Base-by-base conservation (phyloP, 2,888 invertebrate genomes). In the Lithophane leautieri region DNA sequence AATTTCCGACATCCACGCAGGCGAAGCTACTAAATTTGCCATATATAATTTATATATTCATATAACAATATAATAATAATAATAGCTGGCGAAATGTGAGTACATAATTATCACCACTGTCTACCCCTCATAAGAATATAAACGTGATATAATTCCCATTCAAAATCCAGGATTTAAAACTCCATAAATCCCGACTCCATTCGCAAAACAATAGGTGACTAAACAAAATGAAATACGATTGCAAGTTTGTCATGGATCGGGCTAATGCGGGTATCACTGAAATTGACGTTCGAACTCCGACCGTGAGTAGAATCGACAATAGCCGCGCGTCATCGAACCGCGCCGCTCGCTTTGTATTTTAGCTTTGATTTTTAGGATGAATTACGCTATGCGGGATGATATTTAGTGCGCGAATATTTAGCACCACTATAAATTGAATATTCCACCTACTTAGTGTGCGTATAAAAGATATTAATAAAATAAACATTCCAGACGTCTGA, bases 261-360 rank as follows among this genome's bases (percentile, higher is more conserved):
- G 28, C n/a, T 81, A 73, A 83, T 83, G 54, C 73, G 54, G 70
- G 70, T 73, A 70, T 81, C 79, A 63, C 79, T 83, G 79, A 54
- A 70, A 79, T 73, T 73, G 81, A 83, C 83, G 62, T 79, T 70
- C 44, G 44, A 63, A 60, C 60, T 50, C 19, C 50, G 22, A 34
- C 11, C 67, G 81, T 83, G 79, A 16, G 54, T 44, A 22, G 83
- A 73, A 83, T 81, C 47, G 58, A 56, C 83, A 68, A 81, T 83
- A 58, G 67, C 14, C 11, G n/a, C 72, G 66, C 83, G 54, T 78
- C 83, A 82, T 50, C 73, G 73, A 62, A 42, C 34, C 40, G 58
- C 8, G 34, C 42, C 9, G 16, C 11, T 62, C n/a, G 54, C 54
- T 81, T 63, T 62, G 62, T 78, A 56, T 78, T 70, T 73, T 44